Percentiles rank a stretch among this genome's conserved stretches.
Evolutionary conservation across 2,888 invertebrate genomes (phyloP).

Genomic region (Idaea dimidiata): DNA sequence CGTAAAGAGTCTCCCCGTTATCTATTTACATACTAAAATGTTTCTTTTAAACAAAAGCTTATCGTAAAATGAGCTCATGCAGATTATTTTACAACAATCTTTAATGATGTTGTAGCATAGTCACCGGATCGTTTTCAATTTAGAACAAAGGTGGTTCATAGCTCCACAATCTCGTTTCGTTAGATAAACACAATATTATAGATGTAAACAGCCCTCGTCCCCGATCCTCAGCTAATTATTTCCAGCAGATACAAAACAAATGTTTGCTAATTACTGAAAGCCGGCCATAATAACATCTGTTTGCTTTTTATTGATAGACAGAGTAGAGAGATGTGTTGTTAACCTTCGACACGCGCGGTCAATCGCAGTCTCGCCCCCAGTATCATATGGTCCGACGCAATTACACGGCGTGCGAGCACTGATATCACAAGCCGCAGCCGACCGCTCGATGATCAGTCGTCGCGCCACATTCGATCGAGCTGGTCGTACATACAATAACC

Average conservation of each 20-base stretch:
- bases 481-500: slow-evolving; percentile 43
- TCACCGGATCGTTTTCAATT: background rate
- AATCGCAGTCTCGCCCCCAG: slow-evolving; percentile 43
- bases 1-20: background rate
- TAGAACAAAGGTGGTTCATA: background rate
- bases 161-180: slow-evolving; percentile 1
- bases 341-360: slow-evolving; percentile 66
- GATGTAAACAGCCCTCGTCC: slow-evolving; percentile 34
- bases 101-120: background rate
- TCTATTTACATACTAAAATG: background rate
- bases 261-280: slow-evolving; percentile 50
- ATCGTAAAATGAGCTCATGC: background rate
- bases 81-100: background rate
- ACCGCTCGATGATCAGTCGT: slow-evolving; percentile 50
- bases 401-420: slow-evolving; percentile 57
- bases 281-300: slow-evolving; percentile 44
- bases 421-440: slow-evolving; percentile 34
- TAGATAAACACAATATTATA: slow-evolving; percentile 27
- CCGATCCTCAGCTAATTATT: slow-evolving; percentile 50
- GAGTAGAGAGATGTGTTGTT: slow-evolving; percentile 35
- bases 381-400: slow-evolving; percentile 50
- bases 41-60: background rate
- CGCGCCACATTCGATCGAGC: slow-evolving; percentile 49
- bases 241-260: slow-evolving; percentile 49
- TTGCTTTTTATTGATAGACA: slow-evolving; percentile 40